Base-by-base conservation (phyloP, 2,888 invertebrate genomes). In the Dermolepida albohirtum region DNA sequence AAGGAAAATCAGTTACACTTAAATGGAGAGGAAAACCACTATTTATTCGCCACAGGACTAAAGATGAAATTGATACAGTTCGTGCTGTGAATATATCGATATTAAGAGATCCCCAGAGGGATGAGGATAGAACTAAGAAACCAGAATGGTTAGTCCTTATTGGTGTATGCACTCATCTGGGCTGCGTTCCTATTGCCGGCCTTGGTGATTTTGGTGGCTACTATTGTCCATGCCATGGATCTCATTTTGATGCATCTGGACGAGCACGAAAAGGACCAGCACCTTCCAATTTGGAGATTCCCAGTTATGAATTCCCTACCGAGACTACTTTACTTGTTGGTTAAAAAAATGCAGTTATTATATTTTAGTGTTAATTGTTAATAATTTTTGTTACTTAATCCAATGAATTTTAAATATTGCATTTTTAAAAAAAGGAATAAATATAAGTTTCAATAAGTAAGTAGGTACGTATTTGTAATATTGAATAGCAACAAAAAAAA, bases 141-240 rank as follows among this genome's bases (percentile, higher is more conserved):
- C 89, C 89, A 6, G 89, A 93, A 72, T 96, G 93, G 92, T 85
- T 95, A 41, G 85, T 96, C 27, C 86, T 94, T 1, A 82, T 95
- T 67, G 95, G 94, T 55, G 89, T 95, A 71, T 93, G 93, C 80
- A 93, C 93, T 8, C 93, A 94, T 82, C 85, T 93, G 64, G 93
- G 95, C 14, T 95, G 95, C 83, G 90, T 95, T 40, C 95, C 95
- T 1, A 89, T 95, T 63, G 87, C 92, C 0, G 87, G 87, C 72
- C 80, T 86, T 4, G 90, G 90, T 5, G 90, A 92, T 66, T 92
- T 83, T 77, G 75, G 79, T 0, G 91, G 91, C 11, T 94, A 88
- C 84, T 94, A 90, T 79, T 94, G 94, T 75, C 93, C 94, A 0
- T 94, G 94, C 79, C 94, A 94, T 77, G 94, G 94, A 1, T 92